Evolutionary conservation across 2,888 invertebrate species (phyloP), one percentile per base, ranked within the genome.

Genomic region (Erannis defoliaria): DNA sequence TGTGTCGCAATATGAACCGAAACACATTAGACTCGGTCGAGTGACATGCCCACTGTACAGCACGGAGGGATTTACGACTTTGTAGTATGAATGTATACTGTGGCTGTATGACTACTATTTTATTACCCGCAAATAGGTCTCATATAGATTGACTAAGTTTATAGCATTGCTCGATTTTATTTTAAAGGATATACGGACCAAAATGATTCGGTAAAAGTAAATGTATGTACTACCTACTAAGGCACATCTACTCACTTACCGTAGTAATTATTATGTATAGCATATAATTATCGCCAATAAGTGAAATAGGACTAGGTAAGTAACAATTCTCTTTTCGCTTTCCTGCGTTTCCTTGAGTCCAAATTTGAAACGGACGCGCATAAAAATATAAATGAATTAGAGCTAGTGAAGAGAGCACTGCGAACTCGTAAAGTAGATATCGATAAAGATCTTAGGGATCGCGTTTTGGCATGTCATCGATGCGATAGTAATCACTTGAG

Each of bases 381-480:
- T 42, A 63, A 68, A 66, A 59, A 50, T 55, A 56, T 58, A 43
- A 65, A 21, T 66, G 68, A 70, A 62, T 48, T 67, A 38, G 66
- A 48, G 56, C 66, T 81, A 85, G 84, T 81, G 85, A 57, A 75
- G 84, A 60, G 67, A 74, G 65, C 69, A 62, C 64, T 62, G 71
- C 19, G 46, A 21, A 48, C 26, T 73, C 69, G 70, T 72, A 74
- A 79, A 78, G n/a, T 79, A 77, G 79, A 77, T 66, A 77, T 87
- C 84, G 86, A 88, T 84, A 82, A 75, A 71, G 62, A 80, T 80
- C 81, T 68, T 61, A 70, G 58, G 72, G 70, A 72, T 74, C 71
- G 76, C 75, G 72, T 81, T 85, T 88, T 86, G 86, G 88, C 87
- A 81, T 87, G 87, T 86, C 86, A 86, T 86, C 88, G 86, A 80